Evolutionary conservation across 2,797 vertebrate species (phyloP).

Genomic region (Myotis pilosus): DNA sequence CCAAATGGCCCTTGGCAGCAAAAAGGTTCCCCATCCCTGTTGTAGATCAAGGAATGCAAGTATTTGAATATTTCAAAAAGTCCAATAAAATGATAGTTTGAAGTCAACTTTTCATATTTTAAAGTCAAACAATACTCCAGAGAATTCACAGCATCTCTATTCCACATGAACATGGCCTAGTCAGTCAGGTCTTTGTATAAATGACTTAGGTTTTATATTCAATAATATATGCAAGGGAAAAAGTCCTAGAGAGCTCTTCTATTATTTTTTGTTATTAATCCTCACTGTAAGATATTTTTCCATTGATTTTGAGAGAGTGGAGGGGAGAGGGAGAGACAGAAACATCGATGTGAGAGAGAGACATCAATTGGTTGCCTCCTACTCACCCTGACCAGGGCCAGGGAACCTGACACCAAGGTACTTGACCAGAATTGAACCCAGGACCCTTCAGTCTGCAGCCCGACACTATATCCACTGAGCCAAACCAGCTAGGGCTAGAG

Average conservation of each 20-base stretch:
- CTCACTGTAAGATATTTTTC: too few relatives aligned
- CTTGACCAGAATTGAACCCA: too few relatives aligned
- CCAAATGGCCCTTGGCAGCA: too few relatives aligned
- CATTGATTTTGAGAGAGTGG: too few relatives aligned
- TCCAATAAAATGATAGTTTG: background rate
- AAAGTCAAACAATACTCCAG: background rate
- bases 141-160: background rate
- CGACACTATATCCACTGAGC: too few relatives aligned
- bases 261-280: background rate
- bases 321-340: too few relatives aligned
- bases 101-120: background rate
- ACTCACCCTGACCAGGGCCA: too few relatives aligned
- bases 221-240: background rate
- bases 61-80: background rate
- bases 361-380: too few relatives aligned
- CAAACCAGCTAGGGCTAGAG: too few relatives aligned
- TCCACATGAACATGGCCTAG: background rate
- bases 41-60: background rate
- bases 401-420: too few relatives aligned
- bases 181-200: background rate
- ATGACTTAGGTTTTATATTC: background rate
- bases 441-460: too few relatives aligned
- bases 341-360: too few relatives aligned
- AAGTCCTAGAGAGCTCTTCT: background rate
- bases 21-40: background rate